These are phyloP conservation scores for Capricornis sumatraensis DNA, from an alignment of 2,113 vertebrate genomes.

Conservation along the genomic window DNA sequence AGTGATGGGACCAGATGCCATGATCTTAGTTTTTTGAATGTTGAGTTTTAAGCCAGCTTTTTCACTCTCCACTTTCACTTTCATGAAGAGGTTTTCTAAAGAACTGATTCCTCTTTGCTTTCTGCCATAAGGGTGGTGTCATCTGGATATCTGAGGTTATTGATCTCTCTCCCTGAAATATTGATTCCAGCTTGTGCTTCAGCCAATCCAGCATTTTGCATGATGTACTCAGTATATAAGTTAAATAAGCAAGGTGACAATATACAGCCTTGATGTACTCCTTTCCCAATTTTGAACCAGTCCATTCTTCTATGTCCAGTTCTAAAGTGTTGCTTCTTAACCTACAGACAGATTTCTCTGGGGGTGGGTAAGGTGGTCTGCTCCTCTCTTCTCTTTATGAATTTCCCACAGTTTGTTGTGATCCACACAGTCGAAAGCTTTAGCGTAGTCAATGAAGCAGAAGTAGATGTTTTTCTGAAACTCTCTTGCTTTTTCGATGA, in stretches of 20 bases:
- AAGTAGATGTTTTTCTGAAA: neutral
- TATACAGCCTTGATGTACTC: neutral
- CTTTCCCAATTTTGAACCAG: neutral
- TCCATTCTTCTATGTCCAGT: neutral
- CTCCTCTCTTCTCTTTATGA: neutral
- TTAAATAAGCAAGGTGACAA: neutral
- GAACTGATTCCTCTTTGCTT: neutral
- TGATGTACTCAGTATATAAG: neutral
- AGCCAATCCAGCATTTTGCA: neutral
- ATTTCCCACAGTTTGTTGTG: neutral
- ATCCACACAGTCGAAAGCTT: neutral
- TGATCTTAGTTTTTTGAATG: neutral
- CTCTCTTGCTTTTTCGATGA: neutral
- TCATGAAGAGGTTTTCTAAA: neutral
- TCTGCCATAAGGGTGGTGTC: neutral
- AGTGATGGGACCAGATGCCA: neutral
- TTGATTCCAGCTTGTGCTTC: neutral
- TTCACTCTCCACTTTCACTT: neutral
- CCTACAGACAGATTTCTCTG: neutral
- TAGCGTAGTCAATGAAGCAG: neutral
- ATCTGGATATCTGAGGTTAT: neutral
- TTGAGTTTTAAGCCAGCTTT: neutral
- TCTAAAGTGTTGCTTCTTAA: neutral
- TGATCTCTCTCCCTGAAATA: neutral
- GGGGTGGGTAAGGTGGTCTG: neutral